phyloP scores from a whole-genome alignment of 2,113 vertebrate species.

The Nesoenas mayeri region DNA sequence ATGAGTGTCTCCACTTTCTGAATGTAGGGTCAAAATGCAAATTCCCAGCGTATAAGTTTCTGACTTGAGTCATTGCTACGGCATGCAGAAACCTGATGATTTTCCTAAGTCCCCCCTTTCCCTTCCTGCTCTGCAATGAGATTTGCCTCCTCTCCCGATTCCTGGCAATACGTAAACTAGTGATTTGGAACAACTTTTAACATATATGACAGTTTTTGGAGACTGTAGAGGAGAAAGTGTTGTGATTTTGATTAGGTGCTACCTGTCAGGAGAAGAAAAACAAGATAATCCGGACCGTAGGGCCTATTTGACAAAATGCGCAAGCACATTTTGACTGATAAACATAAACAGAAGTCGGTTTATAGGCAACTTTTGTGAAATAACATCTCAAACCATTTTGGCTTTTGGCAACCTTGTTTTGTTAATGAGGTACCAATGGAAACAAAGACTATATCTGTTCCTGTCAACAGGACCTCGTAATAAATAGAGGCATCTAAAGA shows the following conservation, averaged over 20 bases:
- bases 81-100: not conserved
- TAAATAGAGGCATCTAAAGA: conserved; percentile 5
- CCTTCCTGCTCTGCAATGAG: not conserved
- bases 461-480: not conserved
- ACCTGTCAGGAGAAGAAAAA: not conserved
- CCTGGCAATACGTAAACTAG: not conserved
- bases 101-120: not conserved
- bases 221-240: not conserved
- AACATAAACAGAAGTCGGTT: not conserved
- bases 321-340: not conserved
- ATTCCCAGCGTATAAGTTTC: not conserved
- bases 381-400: not conserved
- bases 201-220: not conserved
- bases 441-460: conserved; percentile 24
- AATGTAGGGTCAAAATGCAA: not conserved
- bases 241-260: not conserved
- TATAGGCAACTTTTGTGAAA: conserved; percentile 13
- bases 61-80: not conserved
- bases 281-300: not conserved
- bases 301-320: not conserved
- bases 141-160: not conserved
- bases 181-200: not conserved
- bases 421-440: conserved; percentile 18
- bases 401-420: conserved; percentile 29
- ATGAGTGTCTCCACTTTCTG: not conserved